These are phyloP conservation scores for Ctenopoma kingsleyae DNA, from an alignment of 2,797 vertebrate species.

Conservation along the genomic window DNA sequence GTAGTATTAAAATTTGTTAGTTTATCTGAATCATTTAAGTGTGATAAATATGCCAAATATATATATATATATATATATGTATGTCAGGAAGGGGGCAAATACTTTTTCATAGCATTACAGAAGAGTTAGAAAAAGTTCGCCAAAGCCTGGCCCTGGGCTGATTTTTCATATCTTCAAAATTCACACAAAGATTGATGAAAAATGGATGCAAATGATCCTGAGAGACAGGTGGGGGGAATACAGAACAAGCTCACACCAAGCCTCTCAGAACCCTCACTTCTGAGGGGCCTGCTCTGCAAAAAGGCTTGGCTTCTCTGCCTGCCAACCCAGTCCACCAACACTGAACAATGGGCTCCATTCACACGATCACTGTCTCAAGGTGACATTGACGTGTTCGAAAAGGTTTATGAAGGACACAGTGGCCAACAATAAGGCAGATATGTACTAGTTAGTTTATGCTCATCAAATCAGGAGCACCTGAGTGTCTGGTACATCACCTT, in stretches of 20 bases:
- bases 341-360: conserved; percentile 40
- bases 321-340: conserved; percentile 45
- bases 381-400: conserved; percentile 72
- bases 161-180: conserved; percentile 73
- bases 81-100: no score
- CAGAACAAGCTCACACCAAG: conserved; percentile 67
- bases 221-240: conserved; percentile 71
- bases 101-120: not conserved
- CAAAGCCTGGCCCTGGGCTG: conserved; percentile 69
- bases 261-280: conserved; percentile 74
- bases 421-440: conserved; percentile 34
- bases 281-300: conserved; percentile 68
- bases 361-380: conserved; percentile 70
- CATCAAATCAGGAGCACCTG: conserved; percentile 13
- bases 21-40: no score
- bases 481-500: not conserved
- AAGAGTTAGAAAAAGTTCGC: conserved; percentile 56
- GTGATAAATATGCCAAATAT: no score
- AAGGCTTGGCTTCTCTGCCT: conserved; percentile 55
- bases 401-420: conserved; percentile 59
- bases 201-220: conserved; percentile 81
- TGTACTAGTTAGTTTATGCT: conserved; percentile 29
- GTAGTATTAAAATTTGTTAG: no score
- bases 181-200: conserved; percentile 78
- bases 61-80: no score